These are phyloP conservation scores for Diorhabda elongata DNA, from an alignment of 1,140 invertebrate genomes.

Conservation along the genomic window DNA sequence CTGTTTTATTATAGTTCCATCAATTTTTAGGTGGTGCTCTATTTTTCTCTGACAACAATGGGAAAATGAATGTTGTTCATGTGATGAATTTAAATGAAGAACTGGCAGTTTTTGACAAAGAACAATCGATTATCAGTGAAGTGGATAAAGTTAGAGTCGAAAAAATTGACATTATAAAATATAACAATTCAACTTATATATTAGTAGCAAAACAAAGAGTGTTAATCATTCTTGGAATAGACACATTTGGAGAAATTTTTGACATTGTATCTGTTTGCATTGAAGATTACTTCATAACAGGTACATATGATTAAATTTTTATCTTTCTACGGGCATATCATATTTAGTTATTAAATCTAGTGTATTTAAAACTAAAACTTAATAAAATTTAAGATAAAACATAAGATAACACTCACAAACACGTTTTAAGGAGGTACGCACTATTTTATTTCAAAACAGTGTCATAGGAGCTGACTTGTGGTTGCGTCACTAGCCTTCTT, in stretches of 20 bases:
- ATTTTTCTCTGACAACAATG: slow-evolving; percentile 26
- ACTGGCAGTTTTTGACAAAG: slow-evolving; percentile 20
- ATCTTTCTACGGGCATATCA: too few relatives aligned
- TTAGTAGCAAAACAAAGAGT: slow-evolving; percentile 30
- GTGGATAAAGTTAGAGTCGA: slow-evolving; percentile 26
- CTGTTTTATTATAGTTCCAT: too few relatives aligned
- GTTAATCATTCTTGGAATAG: slow-evolving; percentile 28
- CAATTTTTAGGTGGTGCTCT: slow-evolving; percentile 21
- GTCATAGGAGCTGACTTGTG: too few relatives aligned
- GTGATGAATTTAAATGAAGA: slow-evolving; percentile 22
- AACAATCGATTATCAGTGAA: slow-evolving; percentile 28
- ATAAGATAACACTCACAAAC: too few relatives aligned
- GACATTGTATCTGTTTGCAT: slow-evolving; percentile 26
- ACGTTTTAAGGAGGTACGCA: too few relatives aligned
- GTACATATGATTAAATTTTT: slow-evolving; percentile 6
- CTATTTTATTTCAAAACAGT: too few relatives aligned
- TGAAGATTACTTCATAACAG: slow-evolving; percentile 30
- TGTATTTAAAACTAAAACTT: too few relatives aligned
- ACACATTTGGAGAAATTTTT: slow-evolving; percentile 23
- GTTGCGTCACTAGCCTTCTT: too few relatives aligned
- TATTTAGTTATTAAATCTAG: too few relatives aligned
- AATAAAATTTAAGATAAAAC: too few relatives aligned
- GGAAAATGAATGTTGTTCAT: slow-evolving; percentile 29
- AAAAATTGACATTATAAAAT: slow-evolving; percentile 23
- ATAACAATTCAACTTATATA: slow-evolving; percentile 24